phyloP scores from a whole-genome alignment of 2,113 vertebrate genomes.

The Myxocyprinus asiaticus region DNA sequence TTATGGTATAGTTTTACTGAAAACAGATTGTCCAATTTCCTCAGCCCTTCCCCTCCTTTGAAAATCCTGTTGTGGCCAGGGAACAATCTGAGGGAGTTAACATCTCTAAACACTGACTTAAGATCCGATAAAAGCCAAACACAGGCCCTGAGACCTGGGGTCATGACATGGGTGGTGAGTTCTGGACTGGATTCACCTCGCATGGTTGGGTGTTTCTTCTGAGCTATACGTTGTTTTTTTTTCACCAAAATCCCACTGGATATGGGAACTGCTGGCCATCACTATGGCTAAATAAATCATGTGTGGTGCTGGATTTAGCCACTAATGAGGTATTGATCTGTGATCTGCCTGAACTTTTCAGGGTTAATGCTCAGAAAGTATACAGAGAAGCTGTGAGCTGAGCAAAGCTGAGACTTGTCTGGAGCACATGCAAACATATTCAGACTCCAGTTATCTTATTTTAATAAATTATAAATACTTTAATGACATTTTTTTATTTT shows the following conservation, averaged over 20 bases:
- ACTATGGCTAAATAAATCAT: conserved; percentile 55
- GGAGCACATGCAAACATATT: not conserved
- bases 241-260: conserved; percentile 14
- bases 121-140: not conserved
- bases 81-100: conserved; percentile 66
- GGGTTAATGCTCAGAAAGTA: conserved; percentile 58
- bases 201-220: conserved; percentile 31
- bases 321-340: conserved; percentile 64
- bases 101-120: conserved; percentile 63
- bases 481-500: too few relatives aligned
- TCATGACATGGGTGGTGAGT: conserved; percentile 13
- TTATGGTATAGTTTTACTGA: conserved; percentile 14
- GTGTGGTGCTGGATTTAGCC: conserved; percentile 47
- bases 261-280: not conserved
- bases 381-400: conserved; percentile 13
- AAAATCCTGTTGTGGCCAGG: conserved; percentile 43
- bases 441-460: not conserved
- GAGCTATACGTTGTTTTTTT: conserved; percentile 18
- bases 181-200: conserved; percentile 37
- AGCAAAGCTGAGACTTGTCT: conserved; percentile 9
- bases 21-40: conserved; percentile 22
- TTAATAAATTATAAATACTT: too few relatives aligned
- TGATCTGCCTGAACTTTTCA: conserved; percentile 34
- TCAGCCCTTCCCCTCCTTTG: not conserved
- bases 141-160: conserved; percentile 19